A percentile compares a stretch with the other conserved stretches of the same genome.
Conservation (phyloP, 30 jellyfish, hydroid and myxozoan species). For the Aurelia aurita region DNA sequence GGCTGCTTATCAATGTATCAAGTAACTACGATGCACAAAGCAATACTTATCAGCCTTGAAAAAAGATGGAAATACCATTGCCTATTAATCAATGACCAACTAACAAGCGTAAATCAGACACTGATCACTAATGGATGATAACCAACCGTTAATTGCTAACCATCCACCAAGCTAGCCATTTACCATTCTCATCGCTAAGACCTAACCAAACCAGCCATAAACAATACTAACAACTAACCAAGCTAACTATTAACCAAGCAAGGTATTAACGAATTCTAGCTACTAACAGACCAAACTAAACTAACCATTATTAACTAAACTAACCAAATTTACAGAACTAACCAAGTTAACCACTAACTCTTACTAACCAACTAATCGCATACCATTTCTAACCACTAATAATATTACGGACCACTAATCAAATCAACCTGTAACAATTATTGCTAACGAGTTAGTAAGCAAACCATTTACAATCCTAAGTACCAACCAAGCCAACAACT, state of each 20-base stretch:
- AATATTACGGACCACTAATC: no score
- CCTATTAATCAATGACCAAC: no score
- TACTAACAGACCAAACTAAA: background rate
- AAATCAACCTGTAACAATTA: background rate
- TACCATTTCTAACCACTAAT: constrained; percentile 12
- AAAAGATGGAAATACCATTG: no score
- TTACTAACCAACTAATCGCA: constrained; percentile 23
- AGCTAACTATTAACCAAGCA: background rate
- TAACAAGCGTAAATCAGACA: no score
- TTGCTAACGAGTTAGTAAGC: background rate
- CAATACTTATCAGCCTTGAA: no score
- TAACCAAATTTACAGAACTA: background rate
- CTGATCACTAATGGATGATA: background rate
- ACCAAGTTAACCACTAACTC: no score
- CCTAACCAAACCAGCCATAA: background rate
- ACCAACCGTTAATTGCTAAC: background rate
- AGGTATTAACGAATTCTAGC: constrained; percentile 3
- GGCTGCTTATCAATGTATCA: no score
- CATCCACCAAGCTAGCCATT: background rate
- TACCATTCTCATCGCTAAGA: background rate
- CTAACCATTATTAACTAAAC: background rate
- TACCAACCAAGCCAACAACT: background rate
- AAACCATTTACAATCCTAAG: constrained; percentile 11
- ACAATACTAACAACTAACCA: constrained; percentile 2
- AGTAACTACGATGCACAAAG: no score